Conservation (phyloP, 2,113 vertebrate genomes). For the Sisor rabdophorus region DNA sequence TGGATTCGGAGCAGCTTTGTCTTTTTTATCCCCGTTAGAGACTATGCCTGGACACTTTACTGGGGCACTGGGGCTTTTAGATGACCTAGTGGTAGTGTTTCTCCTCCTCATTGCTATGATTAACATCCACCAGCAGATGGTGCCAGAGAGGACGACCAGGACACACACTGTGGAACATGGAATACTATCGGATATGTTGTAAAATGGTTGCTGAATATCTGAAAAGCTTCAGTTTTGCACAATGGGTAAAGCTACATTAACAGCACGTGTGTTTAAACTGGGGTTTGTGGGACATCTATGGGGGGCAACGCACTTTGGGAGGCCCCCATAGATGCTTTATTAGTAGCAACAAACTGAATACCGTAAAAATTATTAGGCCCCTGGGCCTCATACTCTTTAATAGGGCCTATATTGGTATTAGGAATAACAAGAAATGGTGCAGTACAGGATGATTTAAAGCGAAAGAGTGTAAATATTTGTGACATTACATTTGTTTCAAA, state of each 20-base stretch:
- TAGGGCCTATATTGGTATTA: too few relatives aligned
- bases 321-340: too few relatives aligned
- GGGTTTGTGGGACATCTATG: too few relatives aligned
- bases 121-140: constrained; percentile 75
- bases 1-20: constrained; percentile 67
- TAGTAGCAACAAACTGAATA: too few relatives aligned
- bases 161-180: constrained; percentile 40
- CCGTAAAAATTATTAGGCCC: too few relatives aligned
- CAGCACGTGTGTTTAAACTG: too few relatives aligned
- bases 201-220: constrained; percentile 19
- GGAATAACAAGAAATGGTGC: background rate
- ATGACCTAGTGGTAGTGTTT: constrained; percentile 72
- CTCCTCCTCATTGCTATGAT: constrained; percentile 75
- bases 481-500: background rate
- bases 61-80: constrained; percentile 67
- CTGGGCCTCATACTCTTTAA: too few relatives aligned
- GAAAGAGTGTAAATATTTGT: background rate
- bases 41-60: constrained; percentile 64
- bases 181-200: constrained; percentile 52
- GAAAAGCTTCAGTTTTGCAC: background rate
- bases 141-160: constrained; percentile 55
- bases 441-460: background rate
- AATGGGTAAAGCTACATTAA: background rate
- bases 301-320: too few relatives aligned
- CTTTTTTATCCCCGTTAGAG: constrained; percentile 63